phyloP scores from a whole-genome alignment of 2,113 vertebrate genomes.

The Chaetodon auriga region DNA sequence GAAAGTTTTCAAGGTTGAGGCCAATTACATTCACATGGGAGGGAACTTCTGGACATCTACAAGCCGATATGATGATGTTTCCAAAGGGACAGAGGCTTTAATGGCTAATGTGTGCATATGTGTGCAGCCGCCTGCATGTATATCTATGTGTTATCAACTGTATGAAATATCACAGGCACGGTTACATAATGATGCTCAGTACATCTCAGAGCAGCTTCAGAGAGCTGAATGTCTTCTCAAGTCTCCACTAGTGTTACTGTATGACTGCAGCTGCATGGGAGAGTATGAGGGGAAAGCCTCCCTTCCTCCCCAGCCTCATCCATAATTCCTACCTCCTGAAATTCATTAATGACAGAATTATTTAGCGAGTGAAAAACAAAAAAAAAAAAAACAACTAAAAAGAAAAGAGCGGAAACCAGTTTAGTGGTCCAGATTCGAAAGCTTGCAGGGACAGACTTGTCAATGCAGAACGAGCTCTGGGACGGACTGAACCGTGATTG shows the following conservation, averaged over 20 bases:
- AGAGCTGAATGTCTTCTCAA: slow-evolving; percentile 24
- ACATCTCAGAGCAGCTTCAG: slow-evolving; percentile 22
- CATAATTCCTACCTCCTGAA: slow-evolving; percentile 52
- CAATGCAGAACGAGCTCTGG: background rate
- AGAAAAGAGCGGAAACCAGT: slow-evolving; percentile 27
- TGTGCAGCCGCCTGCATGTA: slow-evolving; percentile 22
- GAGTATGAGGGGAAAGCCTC: slow-evolving; percentile 38
- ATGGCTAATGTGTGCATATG: slow-evolving; percentile 14
- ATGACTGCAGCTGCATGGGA: slow-evolving; percentile 50
- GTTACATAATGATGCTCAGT: slow-evolving; percentile 28
- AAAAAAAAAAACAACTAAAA: background rate
- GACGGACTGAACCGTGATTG: slow-evolving; percentile 4
- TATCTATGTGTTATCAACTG: slow-evolving; percentile 25
- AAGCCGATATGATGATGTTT: slow-evolving; percentile 13
- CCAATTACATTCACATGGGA: background rate
- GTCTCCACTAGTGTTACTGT: background rate
- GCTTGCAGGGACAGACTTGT: slow-evolving; percentile 7
- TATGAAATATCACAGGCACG: slow-evolving; percentile 48
- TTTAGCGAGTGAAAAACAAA: slow-evolving; percentile 32
- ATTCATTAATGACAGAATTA: slow-evolving; percentile 67
- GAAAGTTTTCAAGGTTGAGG: slow-evolving; percentile 19
- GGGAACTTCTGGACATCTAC: background rate
- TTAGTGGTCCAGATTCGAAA: slow-evolving; percentile 23
- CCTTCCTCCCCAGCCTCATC: slow-evolving; percentile 61
- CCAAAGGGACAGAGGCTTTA: background rate